Percentiles rank a stretch among this genome's conserved stretches.
Evolutionary conservation across 2,113 vertebrate genomes (phyloP).

Genomic region (Pterocles orientalis): DNA sequence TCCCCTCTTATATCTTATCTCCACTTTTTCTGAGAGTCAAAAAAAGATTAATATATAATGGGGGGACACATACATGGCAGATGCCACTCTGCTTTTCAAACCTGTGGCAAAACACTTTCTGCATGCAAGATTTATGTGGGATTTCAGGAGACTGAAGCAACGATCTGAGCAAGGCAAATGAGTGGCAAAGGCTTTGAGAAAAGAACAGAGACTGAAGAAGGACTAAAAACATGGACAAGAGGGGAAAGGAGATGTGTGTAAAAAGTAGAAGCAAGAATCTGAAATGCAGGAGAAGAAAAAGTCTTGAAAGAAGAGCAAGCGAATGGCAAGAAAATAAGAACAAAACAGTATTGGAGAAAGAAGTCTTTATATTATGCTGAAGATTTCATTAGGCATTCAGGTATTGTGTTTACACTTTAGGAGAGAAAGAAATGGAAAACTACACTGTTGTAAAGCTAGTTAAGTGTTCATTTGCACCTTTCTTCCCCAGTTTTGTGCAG

Average conservation of each 20-base stretch:
- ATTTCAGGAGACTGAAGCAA: not conserved
- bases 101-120: not conserved
- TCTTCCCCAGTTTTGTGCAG: accelerated
- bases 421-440: not conserved
- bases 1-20: not conserved
- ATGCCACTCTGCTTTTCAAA: accelerated
- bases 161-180: not conserved
- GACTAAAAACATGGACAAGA: not conserved
- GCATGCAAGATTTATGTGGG: not conserved
- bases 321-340: not conserved
- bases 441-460: not conserved
- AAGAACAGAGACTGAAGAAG: not conserved
- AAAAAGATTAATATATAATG: not conserved
- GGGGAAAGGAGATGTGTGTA: not conserved
- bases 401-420: not conserved
- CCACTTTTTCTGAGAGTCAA: not conserved
- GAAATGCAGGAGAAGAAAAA: not conserved
- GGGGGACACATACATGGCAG: not conserved
- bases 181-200: not conserved
- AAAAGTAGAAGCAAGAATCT: not conserved
- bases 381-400: not conserved
- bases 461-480: not conserved
- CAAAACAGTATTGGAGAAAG: not conserved
- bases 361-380: not conserved
- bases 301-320: not conserved